phyloP scores from a whole-genome alignment of 92 coral and sea anemone species.

The Meandrina meandrites region DNA sequence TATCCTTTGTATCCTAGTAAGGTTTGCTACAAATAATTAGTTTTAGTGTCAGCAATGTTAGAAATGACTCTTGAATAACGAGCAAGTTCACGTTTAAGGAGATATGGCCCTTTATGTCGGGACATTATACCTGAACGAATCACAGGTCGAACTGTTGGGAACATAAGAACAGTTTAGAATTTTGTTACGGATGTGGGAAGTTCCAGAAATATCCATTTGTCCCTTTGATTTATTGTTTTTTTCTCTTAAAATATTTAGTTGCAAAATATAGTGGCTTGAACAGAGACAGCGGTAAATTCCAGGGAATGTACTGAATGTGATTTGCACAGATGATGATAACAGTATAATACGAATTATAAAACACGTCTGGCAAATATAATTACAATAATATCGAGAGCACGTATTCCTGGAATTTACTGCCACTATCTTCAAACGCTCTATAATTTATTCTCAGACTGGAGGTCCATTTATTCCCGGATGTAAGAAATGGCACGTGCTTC shows the following conservation, averaged over 20 bases:
- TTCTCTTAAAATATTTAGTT: neutral
- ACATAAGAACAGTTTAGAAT: neutral
- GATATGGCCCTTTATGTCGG: neutral
- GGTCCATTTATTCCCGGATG: slow-evolving; percentile 96
- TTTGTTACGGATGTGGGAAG: neutral
- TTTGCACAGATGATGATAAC: neutral
- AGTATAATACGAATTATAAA: neutral
- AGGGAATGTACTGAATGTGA: neutral
- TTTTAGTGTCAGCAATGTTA: neutral
- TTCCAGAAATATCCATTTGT: neutral
- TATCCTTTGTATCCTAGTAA: neutral
- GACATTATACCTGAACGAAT: neutral
- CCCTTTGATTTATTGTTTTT: neutral
- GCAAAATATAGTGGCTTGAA: slow-evolving; percentile 14
- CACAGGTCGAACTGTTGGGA: neutral
- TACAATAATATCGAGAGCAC: neutral
- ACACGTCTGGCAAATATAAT: neutral
- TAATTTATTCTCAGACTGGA: slow-evolving; percentile 56
- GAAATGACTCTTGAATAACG: neutral
- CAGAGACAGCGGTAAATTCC: slow-evolving; percentile 8
- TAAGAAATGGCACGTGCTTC: slow-evolving; percentile 88
- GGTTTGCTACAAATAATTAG: neutral
- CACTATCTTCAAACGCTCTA: slow-evolving; percentile 4
- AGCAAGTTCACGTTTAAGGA: neutral
- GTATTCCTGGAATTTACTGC: slow-evolving; percentile 4